A percentile compares a stretch with the other conserved stretches of the same genome.
phyloP scores from a whole-genome alignment of 2,888 invertebrate genomes.

The Metalampra italica region DNA sequence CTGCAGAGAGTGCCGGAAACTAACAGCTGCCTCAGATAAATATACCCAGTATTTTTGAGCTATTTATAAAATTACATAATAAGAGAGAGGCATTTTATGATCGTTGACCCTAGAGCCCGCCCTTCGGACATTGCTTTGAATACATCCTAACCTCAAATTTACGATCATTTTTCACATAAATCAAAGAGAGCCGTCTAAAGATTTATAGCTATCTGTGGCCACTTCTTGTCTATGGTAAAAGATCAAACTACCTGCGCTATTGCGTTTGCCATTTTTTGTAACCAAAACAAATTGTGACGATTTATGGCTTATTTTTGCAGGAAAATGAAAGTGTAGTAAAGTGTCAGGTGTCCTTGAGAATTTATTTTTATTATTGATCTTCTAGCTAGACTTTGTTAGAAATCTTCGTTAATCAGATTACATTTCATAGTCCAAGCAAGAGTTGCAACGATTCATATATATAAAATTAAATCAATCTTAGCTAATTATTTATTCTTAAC shows the following conservation, averaged over 20 bases:
- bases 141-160: slow-evolving; percentile 71
- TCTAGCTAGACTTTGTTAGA: no score
- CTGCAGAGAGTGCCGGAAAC: not conserved
- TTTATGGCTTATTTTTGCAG: slow-evolving; percentile 50
- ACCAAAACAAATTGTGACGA: slow-evolving; percentile 41
- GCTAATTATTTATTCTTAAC: no score
- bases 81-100: slow-evolving; percentile 42
- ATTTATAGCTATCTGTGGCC: slow-evolving; percentile 67
- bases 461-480: no score
- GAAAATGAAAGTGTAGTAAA: slow-evolving; percentile 57
- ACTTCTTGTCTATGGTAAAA: slow-evolving; percentile 47
- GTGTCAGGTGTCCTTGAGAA: slow-evolving; percentile 19
- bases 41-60: slow-evolving; percentile 8
- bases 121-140: slow-evolving; percentile 33
- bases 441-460: no score
- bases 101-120: slow-evolving; percentile 41
- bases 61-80: slow-evolving; percentile 44
- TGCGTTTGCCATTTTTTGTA: slow-evolving; percentile 29
- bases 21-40: not conserved
- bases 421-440: no score
- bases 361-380: no score
- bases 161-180: slow-evolving; percentile 78
- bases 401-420: no score
- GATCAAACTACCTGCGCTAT: slow-evolving; percentile 41
- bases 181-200: slow-evolving; percentile 69